Evolutionary conservation across 2,797 vertebrate genomes (phyloP), one percentile per base, ranked within the genome.

Genomic region (Enteromius trimaculatus): DNA sequence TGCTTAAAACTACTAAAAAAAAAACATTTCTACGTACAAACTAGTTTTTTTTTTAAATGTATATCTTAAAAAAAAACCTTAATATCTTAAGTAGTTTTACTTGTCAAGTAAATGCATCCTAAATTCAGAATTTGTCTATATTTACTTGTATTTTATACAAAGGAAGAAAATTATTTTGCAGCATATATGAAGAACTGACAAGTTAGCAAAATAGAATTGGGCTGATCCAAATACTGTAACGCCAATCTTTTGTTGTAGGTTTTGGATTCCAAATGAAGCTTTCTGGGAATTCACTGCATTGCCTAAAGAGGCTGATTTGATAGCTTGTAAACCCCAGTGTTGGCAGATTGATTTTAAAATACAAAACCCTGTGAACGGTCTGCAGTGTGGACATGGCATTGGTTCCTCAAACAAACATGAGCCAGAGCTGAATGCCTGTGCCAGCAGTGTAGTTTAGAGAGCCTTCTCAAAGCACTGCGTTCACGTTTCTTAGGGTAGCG

Each of bases 381-480:
- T 68, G 9, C 21, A 68, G 34, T 39, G 31, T 37, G 64, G 34
- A 65, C 23, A 7, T 17, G 14, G 60, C 6, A 2, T 19, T 66
- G 9, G 34, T 11, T 68, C 34, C 9, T 68, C 11, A 68, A 37
- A 39, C 21, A n/a, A 68, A 23, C 2, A 1, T 39, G 21, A 19
- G 23, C 58, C 23, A 31, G 29, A 44, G 93, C 96, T 93, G 93
- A 95, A 94, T 64, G 95, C 94, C 85, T 98, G 96, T n/a, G 88
- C 92, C 88, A 97, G 83, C 76, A 96, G 64, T 13, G 92, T 93
- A 9, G 95, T 92, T 13, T 95, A 86, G 87, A 99, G 96, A 26
- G 92, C 65, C 51, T 88, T 89, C 84, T 93, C 88, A 68, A 98
- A 92, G 85, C 92, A 93, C 23, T 29, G 42, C 23, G 1, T 29